phyloP scores from a whole-genome alignment of 2,888 invertebrate genomes.

The Lepidocyrtoides sp. region DNA sequence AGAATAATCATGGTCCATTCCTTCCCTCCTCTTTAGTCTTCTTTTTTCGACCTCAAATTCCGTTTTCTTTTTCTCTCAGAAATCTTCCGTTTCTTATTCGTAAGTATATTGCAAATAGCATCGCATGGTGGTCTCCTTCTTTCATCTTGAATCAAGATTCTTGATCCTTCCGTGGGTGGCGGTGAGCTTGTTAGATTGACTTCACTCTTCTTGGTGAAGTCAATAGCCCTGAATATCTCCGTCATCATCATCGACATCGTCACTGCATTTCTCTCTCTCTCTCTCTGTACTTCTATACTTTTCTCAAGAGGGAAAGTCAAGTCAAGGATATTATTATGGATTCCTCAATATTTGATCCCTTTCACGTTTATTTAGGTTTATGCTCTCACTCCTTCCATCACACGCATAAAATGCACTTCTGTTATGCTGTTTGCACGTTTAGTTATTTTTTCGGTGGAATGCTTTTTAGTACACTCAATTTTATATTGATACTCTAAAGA shows the following conservation, averaged over 20 bases:
- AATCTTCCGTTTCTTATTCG: constrained; percentile 15
- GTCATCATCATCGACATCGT: neutral
- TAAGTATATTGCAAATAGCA: constrained; percentile 61
- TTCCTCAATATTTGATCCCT: constrained; percentile 34
- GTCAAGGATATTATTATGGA: constrained; percentile 20
- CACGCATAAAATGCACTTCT: constrained; percentile 15
- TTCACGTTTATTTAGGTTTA: constrained; percentile 39
- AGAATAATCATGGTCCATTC: neutral
- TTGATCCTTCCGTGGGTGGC: constrained; percentile 32
- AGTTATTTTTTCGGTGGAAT: neutral
- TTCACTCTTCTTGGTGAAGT: neutral
- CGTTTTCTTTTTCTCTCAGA: neutral
- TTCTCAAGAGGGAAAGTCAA: neutral
- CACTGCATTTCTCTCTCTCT: neutral
- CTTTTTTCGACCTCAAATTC: constrained; percentile 13
- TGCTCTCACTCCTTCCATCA: neutral
- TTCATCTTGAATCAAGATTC: constrained; percentile 41
- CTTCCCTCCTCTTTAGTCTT: neutral
- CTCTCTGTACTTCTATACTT: neutral
- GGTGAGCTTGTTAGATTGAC: neutral
- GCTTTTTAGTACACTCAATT: neutral
- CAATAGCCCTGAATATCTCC: neutral
- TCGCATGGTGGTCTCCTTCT: constrained; percentile 31
- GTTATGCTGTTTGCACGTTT: neutral
- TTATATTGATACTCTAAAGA: neutral